Base-by-base conservation (phyloP, 2,888 invertebrate genomes). In the Dryomyza anilis region DNA sequence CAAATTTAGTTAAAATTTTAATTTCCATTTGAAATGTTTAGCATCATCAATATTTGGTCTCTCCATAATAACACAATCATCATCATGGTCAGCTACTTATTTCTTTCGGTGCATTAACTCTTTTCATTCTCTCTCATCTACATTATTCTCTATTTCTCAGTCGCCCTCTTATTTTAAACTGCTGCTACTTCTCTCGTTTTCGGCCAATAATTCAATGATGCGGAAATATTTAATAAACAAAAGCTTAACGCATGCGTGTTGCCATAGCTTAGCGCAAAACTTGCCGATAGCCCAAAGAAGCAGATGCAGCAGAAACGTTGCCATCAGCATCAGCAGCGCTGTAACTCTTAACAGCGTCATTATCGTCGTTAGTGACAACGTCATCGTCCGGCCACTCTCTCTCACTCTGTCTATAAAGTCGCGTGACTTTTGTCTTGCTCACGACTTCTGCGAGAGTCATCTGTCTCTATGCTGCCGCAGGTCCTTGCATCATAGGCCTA, bases 191-290 rank as follows among this genome's bases (percentile, higher is more conserved):
- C n/a, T 23, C 23, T 21, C 21, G 2, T 30, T 10, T 21, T 33
- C 27, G n/a, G 16, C 12, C 21, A 39, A 14, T 56, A 25, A 19
- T 6, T 14, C 69, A 70, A 71, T 71, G 70, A 71, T 72, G 71
- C 70, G 68, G 70, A 71, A 70, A 69, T 68, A 67, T 72, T 65
- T 64, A 70, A 72, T 70, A 72, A 72, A 69, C 69, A 70, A 72
- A 70, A 57, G 30, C 53, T 39, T 14, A 29, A 43, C 61, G 52
- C 52, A n/a, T 61, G 53, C 61, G 53, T 39, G n/a, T 43, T 12
- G 53, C 27, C 19, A 39, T 2, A 39, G 12, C 36, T 52, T 58
- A 46, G 57, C 53, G 61, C 33, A 43, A 30, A 46, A 48, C 12
- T 45, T 30, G 33, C 56, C 56, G 43, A 23, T 43, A 33, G 29